A percentile compares a stretch with the other conserved stretches of the same genome.
Evolutionary conservation across 2,888 invertebrate species (phyloP).

Genomic region (Conchocele bisecta): DNA sequence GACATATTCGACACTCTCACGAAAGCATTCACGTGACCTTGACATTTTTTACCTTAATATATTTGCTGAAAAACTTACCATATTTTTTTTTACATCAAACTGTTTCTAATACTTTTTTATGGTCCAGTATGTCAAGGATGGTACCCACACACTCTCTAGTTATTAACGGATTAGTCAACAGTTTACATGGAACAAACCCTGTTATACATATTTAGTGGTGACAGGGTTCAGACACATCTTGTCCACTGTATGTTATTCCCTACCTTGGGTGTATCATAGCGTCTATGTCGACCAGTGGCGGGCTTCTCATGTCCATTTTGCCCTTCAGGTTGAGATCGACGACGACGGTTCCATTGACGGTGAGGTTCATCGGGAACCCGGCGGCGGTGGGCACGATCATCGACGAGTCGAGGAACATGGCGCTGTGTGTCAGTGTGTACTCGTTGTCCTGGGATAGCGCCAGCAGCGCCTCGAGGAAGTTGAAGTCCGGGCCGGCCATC

Average conservation of each 20-base stretch:
- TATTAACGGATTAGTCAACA: no score
- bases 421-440: conserved; percentile 86
- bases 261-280: conserved; percentile 89
- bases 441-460: conserved; percentile 67
- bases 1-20: no score
- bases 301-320: conserved; percentile 87
- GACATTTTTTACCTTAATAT: no score
- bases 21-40: no score
- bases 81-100: no score
- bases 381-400: conserved; percentile 92
- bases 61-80: no score
- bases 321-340: conserved; percentile 92
- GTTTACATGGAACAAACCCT: conserved; percentile 79
- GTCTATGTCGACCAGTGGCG: conserved; percentile 86
- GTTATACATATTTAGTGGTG: not conserved
- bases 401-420: conserved; percentile 93
- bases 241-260: not conserved
- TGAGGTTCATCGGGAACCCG: conserved; percentile 93
- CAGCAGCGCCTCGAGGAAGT: conserved; percentile 61
- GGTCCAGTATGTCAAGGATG: no score
- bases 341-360: conserved; percentile 93
- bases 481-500: conserved; percentile 49
- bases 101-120: no score
- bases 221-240: not conserved
- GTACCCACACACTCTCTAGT: no score